Base-by-base conservation (phyloP, 2,888 invertebrate genomes). In the Dynastes grantii region DNA sequence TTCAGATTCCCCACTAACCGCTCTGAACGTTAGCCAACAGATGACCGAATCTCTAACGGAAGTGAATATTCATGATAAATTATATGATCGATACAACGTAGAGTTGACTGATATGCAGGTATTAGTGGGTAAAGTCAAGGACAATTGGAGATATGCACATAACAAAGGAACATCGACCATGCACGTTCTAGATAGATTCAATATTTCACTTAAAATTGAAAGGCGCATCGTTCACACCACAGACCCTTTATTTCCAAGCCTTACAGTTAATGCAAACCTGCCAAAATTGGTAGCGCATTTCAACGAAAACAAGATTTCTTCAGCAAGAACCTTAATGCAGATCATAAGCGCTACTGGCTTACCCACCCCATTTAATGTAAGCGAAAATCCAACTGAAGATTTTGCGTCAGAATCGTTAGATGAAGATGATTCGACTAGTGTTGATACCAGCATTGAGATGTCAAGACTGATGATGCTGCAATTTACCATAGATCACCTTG, bases 121-220 rank as follows among this genome's bases (percentile, higher is more conserved):
- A 75, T 89, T 98, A 82, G 95, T 97, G 70, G 97, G 97, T 0
- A 94, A 95, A 87, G 95, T 95, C 51, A 94, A 94, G 81, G 97
- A 98, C 86, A 95, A 96, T 88, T 97, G 97, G 95, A 94, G 95
- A 84, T 95, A 95, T 86, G 97, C 97, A 2, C 94, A 96, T 85
- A 92, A 95, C 29, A 94, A 95, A 87, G 94, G 95, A 55, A 94
- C 96, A 11, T 97, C 97, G 0, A 92, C 93, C 71, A 90, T 97
- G 83, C 98, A 98, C 86, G 92, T 98, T 40, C 90, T 98, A 58
- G 89, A 89, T 79, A 87, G 91, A 77, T 91, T 91, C 83, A 91
- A 90, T 80, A 91, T 91, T 82, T 90, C 90, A 0, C 84, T 92
- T 58, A 91, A 95, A 90, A 91, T 96, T 83, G 96, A 96, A 88